Evolutionary conservation across 2,888 invertebrate genomes (phyloP).

Genomic region (Tanytarsus gracilentus): DNA sequence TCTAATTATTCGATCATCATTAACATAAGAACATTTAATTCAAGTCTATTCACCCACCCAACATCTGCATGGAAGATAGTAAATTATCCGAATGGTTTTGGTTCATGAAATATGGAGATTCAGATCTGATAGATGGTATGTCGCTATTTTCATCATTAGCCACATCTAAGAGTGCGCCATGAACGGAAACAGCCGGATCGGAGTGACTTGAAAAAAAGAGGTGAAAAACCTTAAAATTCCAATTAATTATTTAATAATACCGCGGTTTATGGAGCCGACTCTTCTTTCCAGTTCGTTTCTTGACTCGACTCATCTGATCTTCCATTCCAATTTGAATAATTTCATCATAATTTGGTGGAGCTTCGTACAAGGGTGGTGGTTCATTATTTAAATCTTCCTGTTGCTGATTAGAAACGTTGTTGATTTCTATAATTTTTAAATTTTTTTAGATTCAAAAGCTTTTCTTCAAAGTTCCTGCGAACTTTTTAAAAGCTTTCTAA

Average conservation of each 20-base stretch:
- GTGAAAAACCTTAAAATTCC: background rate
- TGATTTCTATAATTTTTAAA: slow-evolving; percentile 44
- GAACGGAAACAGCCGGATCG: slow-evolving; percentile 22
- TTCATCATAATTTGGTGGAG: slow-evolving; percentile 63
- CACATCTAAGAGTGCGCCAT: background rate
- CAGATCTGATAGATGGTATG: slow-evolving; percentile 1
- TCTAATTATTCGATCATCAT: background rate
- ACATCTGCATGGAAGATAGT: slow-evolving; percentile 2
- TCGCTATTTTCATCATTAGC: background rate
- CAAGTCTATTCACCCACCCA: slow-evolving; percentile 2
- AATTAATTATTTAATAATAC: background rate
- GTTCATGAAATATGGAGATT: background rate
- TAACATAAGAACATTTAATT: background rate
- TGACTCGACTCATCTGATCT: slow-evolving; percentile 38
- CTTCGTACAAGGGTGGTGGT: slow-evolving; percentile 60
- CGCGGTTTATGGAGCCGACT: slow-evolving; percentile 29
- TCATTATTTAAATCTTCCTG: slow-evolving; percentile 45
- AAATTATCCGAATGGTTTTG: background rate
- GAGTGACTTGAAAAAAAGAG: background rate
- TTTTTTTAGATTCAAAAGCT: background rate
- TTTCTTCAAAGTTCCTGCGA: background rate
- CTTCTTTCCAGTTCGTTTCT: slow-evolving; percentile 33
- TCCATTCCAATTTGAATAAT: slow-evolving; percentile 51
- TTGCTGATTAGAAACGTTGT: slow-evolving; percentile 42
- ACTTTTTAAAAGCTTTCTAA: background rate